These are phyloP conservation scores for Gallinago jamesoni DNA, from an alignment of 2,113 vertebrate genomes.

Conservation along the genomic window DNA sequence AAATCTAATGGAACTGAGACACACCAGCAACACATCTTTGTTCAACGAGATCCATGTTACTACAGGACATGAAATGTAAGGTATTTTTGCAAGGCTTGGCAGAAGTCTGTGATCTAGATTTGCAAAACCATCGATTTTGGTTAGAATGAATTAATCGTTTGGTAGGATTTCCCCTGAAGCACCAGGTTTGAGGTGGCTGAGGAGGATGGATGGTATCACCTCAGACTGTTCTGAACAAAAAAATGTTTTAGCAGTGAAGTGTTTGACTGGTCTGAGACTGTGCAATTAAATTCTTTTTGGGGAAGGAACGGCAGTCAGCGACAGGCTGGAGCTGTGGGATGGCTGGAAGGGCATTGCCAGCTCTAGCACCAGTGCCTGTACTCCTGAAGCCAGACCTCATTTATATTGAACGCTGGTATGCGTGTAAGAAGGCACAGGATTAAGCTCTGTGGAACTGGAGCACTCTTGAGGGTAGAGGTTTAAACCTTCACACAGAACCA, in stretches of 20 bases:
- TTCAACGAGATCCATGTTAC: accelerated
- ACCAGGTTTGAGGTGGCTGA: background rate
- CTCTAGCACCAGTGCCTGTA: accelerated
- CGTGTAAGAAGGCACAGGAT: background rate
- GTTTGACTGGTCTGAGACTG: background rate
- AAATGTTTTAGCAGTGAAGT: background rate
- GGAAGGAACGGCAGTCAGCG: background rate
- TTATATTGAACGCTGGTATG: background rate
- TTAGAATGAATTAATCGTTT: background rate
- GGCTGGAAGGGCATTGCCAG: background rate
- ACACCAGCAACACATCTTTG: accelerated
- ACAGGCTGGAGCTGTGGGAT: background rate
- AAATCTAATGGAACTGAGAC: background rate
- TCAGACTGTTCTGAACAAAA: background rate
- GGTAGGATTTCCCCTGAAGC: background rate
- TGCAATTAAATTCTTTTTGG: background rate
- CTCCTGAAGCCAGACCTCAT: background rate
- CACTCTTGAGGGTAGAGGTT: background rate
- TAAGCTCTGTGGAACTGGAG: background rate
- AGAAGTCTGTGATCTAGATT: background rate
- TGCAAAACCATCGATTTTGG: accelerated
- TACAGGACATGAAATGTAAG: background rate
- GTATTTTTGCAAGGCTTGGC: background rate
- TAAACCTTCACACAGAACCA: background rate
- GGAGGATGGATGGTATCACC: background rate